phyloP scores from a whole-genome alignment of 2,888 invertebrate genomes.

The Phorcus lineatus region DNA sequence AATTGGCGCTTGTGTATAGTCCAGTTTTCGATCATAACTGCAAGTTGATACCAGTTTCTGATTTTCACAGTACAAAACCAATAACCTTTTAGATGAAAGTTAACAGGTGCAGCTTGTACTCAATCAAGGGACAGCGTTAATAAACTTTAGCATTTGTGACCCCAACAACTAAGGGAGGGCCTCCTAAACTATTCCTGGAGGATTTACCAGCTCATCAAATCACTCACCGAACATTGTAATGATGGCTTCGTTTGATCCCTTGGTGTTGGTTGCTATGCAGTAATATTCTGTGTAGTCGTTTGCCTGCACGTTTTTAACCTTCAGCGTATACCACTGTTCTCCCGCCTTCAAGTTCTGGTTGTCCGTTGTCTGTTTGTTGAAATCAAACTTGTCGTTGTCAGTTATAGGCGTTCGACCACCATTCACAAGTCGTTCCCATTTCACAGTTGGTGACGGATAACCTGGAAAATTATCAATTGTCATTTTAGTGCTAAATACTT shows the following conservation, averaged over 20 bases:
- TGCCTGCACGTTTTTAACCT: conserved; percentile 71
- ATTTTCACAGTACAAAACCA: too few relatives aligned
- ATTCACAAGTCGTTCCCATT: conserved; percentile 60
- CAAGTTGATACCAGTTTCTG: too few relatives aligned
- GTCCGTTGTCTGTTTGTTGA: conserved; percentile 67
- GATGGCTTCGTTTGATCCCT: conserved; percentile 53
- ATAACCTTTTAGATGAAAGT: too few relatives aligned
- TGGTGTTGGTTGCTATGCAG: conserved; percentile 68
- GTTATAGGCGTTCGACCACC: conserved; percentile 51
- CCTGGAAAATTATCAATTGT: conserved; percentile 46
- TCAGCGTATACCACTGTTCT: conserved; percentile 71
- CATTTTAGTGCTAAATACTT: too few relatives aligned
- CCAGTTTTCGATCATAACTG: too few relatives aligned
- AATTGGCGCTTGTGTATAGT: too few relatives aligned
- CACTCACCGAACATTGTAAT: conserved; percentile 70
- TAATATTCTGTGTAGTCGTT: conserved; percentile 69
- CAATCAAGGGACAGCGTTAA: too few relatives aligned
- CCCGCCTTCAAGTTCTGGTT: conserved; percentile 59
- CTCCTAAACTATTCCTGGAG: too few relatives aligned
- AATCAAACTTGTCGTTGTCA: conserved; percentile 69
- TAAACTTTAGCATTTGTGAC: too few relatives aligned
- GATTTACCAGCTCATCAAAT: too few relatives aligned
- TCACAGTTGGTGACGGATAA: conserved; percentile 68
- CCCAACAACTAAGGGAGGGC: too few relatives aligned
- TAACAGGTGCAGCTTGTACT: too few relatives aligned